Evolutionary conservation across 2,888 invertebrate genomes (phyloP).

Genomic region (Trachelus troglodyta): DNA sequence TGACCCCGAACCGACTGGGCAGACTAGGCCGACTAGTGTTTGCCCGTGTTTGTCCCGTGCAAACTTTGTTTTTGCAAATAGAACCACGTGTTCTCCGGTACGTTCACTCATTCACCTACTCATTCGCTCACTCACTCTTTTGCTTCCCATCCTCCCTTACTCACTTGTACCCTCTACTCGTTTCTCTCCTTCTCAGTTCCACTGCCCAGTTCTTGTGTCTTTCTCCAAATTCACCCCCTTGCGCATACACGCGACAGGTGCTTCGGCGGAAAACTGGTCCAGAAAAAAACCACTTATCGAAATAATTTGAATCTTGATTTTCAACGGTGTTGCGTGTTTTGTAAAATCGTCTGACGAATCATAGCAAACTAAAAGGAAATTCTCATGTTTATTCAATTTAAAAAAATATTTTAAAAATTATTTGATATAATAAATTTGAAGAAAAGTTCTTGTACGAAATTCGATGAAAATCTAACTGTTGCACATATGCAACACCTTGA

Average conservation of each 20-base stretch:
- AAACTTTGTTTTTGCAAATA: slow-evolving; percentile 65
- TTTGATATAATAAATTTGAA: not conserved
- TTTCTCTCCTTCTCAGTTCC: slow-evolving; percentile 28
- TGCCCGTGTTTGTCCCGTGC: slow-evolving; percentile 60
- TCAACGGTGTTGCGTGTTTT: not conserved
- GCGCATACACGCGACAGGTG: slow-evolving; percentile 57
- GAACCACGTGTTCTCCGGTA: slow-evolving; percentile 52
- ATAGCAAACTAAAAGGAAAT: not conserved
- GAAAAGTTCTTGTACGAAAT: not conserved
- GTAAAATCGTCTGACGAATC: not conserved
- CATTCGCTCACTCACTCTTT: not conserved
- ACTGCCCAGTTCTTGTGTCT: slow-evolving; percentile 21
- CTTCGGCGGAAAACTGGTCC: slow-evolving; percentile 12
- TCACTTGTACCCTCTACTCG: slow-evolving; percentile 28
- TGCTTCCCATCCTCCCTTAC: not conserved
- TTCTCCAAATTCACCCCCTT: slow-evolving; percentile 38
- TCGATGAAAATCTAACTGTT: not conserved
- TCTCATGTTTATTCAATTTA: not conserved
- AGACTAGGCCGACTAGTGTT: slow-evolving; percentile 51
- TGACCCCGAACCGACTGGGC: slow-evolving; percentile 43
- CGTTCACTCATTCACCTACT: slow-evolving; percentile 23
- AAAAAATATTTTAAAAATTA: not conserved
- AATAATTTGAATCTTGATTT: not conserved
- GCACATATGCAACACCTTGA: not conserved
- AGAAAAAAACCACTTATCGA: not conserved